Conservation (phyloP, 2,113 vertebrate genomes). For the Crotalus horridus region DNA sequence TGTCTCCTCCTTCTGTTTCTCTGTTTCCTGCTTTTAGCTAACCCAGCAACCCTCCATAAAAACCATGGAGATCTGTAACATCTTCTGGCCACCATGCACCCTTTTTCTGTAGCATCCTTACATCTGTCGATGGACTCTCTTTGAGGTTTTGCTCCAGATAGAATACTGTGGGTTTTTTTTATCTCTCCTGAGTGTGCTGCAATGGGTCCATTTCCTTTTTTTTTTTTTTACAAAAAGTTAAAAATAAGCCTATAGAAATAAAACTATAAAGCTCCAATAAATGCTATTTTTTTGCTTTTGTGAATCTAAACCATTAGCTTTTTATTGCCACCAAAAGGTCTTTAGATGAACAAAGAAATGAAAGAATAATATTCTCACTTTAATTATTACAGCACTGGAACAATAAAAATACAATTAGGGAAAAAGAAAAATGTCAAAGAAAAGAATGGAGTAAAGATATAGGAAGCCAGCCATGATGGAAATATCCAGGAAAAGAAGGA, state of each 20-base stretch:
- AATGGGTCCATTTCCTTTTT: neutral
- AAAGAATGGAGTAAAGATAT: neutral
- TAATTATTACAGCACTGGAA: neutral
- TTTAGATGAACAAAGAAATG: neutral
- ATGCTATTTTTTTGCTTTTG: neutral
- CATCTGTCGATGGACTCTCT: neutral
- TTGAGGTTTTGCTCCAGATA: neutral
- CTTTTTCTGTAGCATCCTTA: neutral
- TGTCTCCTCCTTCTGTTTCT: neutral
- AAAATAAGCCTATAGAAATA: neutral
- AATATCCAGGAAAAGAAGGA: neutral
- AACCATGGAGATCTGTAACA: neutral
- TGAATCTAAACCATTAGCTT: neutral
- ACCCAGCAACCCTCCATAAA: neutral
- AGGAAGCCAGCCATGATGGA: neutral
- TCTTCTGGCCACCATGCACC: neutral
- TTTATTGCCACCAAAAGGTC: neutral
- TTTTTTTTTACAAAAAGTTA: neutral
- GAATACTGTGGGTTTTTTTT: neutral
- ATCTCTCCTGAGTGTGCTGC: neutral
- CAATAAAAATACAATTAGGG: neutral
- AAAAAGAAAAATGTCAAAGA: neutral
- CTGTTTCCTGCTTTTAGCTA: neutral
- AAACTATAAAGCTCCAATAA: neutral
- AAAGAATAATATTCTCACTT: neutral